phyloP scores from a whole-genome alignment of 30 jellyfish, hydroid and myxozoan species.

The Clytia hemisphaerica region DNA sequence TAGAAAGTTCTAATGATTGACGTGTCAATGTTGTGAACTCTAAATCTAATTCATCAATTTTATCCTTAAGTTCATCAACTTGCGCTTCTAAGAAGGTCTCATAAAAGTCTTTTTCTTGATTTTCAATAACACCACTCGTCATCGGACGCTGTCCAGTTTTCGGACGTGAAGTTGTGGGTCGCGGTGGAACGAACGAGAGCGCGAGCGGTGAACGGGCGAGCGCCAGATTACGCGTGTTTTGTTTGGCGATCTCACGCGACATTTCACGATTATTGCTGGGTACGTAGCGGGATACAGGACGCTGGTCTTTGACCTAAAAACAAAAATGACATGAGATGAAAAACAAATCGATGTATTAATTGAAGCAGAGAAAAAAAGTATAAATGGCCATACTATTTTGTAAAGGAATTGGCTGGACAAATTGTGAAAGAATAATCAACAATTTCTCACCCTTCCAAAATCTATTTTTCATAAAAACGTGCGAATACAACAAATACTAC shows the following conservation, averaged over 20 bases:
- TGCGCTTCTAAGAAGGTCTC: constrained; percentile 75
- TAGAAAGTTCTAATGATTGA: constrained; percentile 59
- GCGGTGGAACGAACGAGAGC: too few species aligned
- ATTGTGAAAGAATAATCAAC: too few species aligned
- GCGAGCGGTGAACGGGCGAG: constrained; percentile 76
- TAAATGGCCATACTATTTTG: too few species aligned
- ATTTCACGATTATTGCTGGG: constrained; percentile 44
- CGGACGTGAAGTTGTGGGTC: background rate
- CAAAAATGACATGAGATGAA: too few species aligned
- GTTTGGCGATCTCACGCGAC: constrained; percentile 52
- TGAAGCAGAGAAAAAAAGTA: too few species aligned
- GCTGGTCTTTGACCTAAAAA: constrained; percentile 26
- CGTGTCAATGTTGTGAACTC: constrained; percentile 63
- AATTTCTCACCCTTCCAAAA: too few species aligned
- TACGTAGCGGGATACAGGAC: constrained; percentile 49
- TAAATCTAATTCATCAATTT: constrained; percentile 63
- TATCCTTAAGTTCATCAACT: constrained; percentile 71
- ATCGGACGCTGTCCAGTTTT: constrained; percentile 31
- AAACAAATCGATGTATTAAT: too few species aligned
- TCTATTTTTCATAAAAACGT: too few species aligned
- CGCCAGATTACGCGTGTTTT: constrained; percentile 77
- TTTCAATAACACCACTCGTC: constrained; percentile 44
- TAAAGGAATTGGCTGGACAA: too few species aligned
- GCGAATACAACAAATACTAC: too few species aligned
- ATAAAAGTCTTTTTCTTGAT: constrained; percentile 59